Conservation (phyloP, 2,797 vertebrate species). For the Diplodus sargus region DNA sequence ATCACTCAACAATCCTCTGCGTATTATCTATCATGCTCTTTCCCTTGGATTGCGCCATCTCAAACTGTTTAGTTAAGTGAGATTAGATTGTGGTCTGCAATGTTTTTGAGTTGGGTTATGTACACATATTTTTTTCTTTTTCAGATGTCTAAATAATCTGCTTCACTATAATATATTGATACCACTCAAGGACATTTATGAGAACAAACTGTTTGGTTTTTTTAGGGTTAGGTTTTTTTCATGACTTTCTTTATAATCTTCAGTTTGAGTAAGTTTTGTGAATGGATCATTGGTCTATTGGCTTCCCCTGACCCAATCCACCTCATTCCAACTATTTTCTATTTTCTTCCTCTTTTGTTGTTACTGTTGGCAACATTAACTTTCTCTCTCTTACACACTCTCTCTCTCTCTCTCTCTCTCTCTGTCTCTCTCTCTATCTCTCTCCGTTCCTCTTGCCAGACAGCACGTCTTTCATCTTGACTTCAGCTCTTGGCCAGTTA, state of each 20-base stretch:
- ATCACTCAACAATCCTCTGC: too few relatives aligned
- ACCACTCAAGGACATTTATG: not conserved
- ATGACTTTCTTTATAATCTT: not conserved
- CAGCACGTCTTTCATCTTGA: constrained; percentile 73
- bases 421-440: constrained; percentile 13
- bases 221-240: not conserved
- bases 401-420: constrained; percentile 21
- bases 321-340: constrained; percentile 61
- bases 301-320: constrained; percentile 43
- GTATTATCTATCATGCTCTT: too few relatives aligned
- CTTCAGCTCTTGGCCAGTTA: constrained; percentile 76
- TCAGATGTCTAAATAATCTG: too few relatives aligned
- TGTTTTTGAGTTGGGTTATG: too few relatives aligned
- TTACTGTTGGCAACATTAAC: constrained; percentile 58
- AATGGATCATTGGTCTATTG: constrained; percentile 56
- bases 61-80: too few relatives aligned
- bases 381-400: constrained; percentile 29
- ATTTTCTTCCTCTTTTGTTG: constrained; percentile 50
- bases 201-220: not conserved
- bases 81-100: too few relatives aligned
- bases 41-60: too few relatives aligned
- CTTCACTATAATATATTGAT: too few relatives aligned
- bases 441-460: constrained; percentile 51
- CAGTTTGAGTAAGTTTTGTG: constrained; percentile 24
- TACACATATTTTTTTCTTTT: too few relatives aligned